Evolutionary conservation across 2,113 vertebrate species (phyloP), one percentile per base, ranked within the genome.

Genomic region (Phaethornis superciliosus): DNA sequence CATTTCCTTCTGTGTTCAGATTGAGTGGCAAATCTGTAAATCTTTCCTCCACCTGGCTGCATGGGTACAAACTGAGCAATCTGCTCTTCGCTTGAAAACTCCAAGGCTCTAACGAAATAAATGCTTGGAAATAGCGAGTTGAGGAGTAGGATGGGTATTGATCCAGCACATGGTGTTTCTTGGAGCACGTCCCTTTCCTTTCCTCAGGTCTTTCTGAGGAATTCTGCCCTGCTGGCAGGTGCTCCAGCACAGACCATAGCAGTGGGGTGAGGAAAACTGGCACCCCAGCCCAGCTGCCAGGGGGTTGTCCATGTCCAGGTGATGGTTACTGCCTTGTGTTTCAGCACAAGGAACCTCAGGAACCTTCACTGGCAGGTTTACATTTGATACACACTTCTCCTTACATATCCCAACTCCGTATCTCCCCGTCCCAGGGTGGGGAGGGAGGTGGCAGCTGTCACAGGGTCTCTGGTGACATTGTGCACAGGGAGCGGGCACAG

Each of bases 1-100:
- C 52, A 49, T 86, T 90, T 94, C 64, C 77, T 40, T 75, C 27
- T 68, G 76, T 78, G 14, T 85, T 94, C 4, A 10, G 63, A 85
- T 12, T n/a, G 69, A 90, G 76, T 37, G 44, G 54, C 65, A 93
- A 79, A 96, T 85, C 70, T 87, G 84, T 62, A 92, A 76, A 90
- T 81, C 85, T 95, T 93, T 74, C 58, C 93, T 90, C 76, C 82
- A 91, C 90, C 85, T 94, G 72, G 56, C 17, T 71, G 44, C 60
- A 17, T 18, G 32, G 32, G 26, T 88, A 51, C 54, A 58, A 86
- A 93, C 76, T 30, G 82, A 95, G 58, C 69, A 90, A 58, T 68
- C 72, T 83, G 71, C 85, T 96, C 68, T 81, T 91, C 62, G 10
- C 23, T 3, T 62, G 75, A 84, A 72, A 83, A 56, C 71, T 77